Conservation (phyloP, 2,113 vertebrate species). For the Saguinus imperator region DNA sequence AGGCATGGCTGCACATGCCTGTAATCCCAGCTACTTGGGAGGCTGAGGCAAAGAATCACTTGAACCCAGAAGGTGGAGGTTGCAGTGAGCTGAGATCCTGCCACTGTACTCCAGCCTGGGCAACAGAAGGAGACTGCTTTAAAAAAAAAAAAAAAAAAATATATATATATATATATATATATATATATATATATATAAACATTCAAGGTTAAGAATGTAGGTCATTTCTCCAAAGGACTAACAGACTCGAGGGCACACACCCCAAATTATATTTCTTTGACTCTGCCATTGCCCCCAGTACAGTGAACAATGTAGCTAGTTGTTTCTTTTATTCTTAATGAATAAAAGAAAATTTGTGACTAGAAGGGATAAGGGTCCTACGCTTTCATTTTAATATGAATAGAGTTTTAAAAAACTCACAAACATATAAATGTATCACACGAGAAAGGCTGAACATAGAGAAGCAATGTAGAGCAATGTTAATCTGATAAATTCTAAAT, state of each 20-base stretch:
- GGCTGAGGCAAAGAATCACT: no score
- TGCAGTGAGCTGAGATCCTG: no score
- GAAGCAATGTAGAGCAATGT: neutral
- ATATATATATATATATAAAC: neutral
- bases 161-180: no score
- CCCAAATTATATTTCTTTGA: neutral
- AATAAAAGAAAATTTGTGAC: neutral
- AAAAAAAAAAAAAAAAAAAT: no score
- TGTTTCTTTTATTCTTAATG: neutral
- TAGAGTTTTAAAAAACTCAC: neutral
- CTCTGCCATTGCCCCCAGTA: neutral
- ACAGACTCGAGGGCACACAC: neutral
- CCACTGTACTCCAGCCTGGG: no score
- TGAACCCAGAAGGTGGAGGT: no score
- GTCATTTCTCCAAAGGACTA: neutral
- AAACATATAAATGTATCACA: neutral
- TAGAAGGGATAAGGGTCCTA: neutral
- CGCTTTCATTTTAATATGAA: constrained; percentile 42
- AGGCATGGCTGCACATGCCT: no score
- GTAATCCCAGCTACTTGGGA: no score
- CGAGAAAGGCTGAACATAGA: constrained; percentile 8
- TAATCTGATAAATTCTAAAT: constrained; percentile 50
- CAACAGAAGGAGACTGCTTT: no score
- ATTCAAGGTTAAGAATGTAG: neutral
- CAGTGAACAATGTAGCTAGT: neutral